A percentile compares a stretch with the other conserved stretches of the same genome.
Evolutionary conservation across 2,888 invertebrate species (phyloP).

Genomic region (Oscheius sp.): DNA sequence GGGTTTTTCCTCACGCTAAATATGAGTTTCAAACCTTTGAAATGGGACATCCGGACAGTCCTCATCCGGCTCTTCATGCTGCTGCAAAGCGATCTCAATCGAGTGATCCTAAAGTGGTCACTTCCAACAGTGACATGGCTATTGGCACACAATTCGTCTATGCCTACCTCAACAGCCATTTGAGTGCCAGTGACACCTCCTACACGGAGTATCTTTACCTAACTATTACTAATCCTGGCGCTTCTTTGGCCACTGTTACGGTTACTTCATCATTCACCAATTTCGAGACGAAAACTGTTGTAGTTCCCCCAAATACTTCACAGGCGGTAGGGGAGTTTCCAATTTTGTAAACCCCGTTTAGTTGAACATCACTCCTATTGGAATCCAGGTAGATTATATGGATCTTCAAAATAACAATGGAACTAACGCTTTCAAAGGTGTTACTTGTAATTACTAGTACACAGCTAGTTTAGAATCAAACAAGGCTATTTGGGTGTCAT

Average conservation of each 20-base stretch:
- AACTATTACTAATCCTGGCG: conserved; percentile 31
- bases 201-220: conserved; percentile 32
- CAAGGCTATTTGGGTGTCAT: conserved; percentile 20
- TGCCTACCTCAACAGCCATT: conserved; percentile 31
- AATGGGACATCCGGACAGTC: background rate
- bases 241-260: background rate
- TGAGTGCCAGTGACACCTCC: conserved; percentile 14
- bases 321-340: conserved; percentile 7
- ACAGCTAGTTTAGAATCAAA: background rate
- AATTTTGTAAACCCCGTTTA: background rate
- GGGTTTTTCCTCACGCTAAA: background rate
- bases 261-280: background rate
- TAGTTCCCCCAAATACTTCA: conserved; percentile 9
- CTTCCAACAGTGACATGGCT: conserved; percentile 21
- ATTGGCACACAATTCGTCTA: conserved; percentile 27
- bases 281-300: conserved; percentile 19
- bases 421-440: too few species aligned
- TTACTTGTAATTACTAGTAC: too few species aligned
- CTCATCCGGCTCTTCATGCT: background rate
- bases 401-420: conserved; percentile 5
- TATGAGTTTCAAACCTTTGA: background rate
- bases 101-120: background rate
- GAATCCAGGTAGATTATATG: conserved; percentile 31
- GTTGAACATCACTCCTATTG: conserved; percentile 15
- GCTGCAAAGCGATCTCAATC: background rate